Evolutionary conservation across 2,797 vertebrate species (phyloP), one percentile per base, ranked within the genome.

Genomic region (Acomys russatus): DNA sequence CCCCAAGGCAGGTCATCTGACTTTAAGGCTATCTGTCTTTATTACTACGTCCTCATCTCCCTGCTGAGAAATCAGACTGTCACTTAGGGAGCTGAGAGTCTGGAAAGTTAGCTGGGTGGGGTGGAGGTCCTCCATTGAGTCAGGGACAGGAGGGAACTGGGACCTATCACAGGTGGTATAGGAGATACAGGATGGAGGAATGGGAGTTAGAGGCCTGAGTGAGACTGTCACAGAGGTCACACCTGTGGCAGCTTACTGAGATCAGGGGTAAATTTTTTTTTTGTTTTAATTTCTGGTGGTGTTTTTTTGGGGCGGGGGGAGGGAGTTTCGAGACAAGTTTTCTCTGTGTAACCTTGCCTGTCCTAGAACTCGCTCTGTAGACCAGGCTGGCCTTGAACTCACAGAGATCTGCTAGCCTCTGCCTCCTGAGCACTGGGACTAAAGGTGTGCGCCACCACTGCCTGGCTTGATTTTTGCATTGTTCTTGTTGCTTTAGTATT

Each of bases 11-110:
- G 77, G 28, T 51, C 63, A 28, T 88, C 35, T 90, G 64, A 91
- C 51, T 88, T 82, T 64, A 33, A 68, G 87, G 38, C 49, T 33
- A n/a, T 7, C 17, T n/a, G 20, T 56, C 44, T 70, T 35, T 0
- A 5, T 23, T 51, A 14, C 35, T 33, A 3, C 64, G 70, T 73
- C 30, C n/a, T 44, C 6, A 7, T 35, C 25, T 71, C 70, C 54
- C 61, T 30, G 25, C 28, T 38, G 87, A 96, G 91, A 49, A 89
- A 49, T 94, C 92, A 25, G 59, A 23, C 14, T 71, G 9, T n/a
- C 44, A 49, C 61, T 77, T 51, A 44, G 87, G 68, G 38, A 59
- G 61, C 38, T 1, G 68, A 86, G 2, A 18, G 61, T 71, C 87
- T 56, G 9, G 74, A 35, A 59, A 54, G 22, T 56, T 89, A 79